Base-by-base conservation (phyloP, 2,113 vertebrate species). In the Talpa occidentalis region DNA sequence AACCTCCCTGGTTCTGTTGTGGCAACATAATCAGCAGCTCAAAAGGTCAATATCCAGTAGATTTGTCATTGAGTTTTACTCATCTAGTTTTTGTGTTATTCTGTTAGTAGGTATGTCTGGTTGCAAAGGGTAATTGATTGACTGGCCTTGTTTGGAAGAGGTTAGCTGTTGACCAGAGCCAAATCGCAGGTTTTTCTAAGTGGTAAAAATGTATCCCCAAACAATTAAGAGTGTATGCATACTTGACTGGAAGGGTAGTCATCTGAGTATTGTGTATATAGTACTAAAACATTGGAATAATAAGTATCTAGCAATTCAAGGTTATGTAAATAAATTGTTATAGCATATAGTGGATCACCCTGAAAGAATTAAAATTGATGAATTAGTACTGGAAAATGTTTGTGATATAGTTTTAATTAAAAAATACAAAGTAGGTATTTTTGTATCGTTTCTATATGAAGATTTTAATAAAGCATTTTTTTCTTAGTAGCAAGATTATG, bases 171-270 rank as follows among this genome's bases (percentile, higher is more conserved):
- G 80, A 90, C 47, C 32, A 64, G 52, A 88, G 47, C 40, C 52
- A 70, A 82, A 76, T 77, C 82, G 59, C 62, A 92, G 42, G 3
- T 19, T 83, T 62, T 90, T 85, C 49, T 81, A 21, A 59, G 8
- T 80, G 84, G 19, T 59, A 89, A 91, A 56, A 85, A 44, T 82
- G 78, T 89, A 70, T 86, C 49, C 28, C 44, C 2, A 92, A 88
- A 59, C 5, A 66, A 35, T 73, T n/a, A 84, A 79, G 73, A 73
- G 10, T 8, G 7, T 52, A 37, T 10, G 54, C 11, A 22, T 5
- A 72, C 2, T 77, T 78, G 44, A 93, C 47, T 56, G 6, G 32
- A 83, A 72, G 42, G 16, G 15, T 40, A 30, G 21, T n/a, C 26
- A 56, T 52, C 47, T 88, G n/a, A 78, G 32, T 66, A 10, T 35